phyloP scores from a whole-genome alignment of 2,888 invertebrate genomes.

The Drosophila maculinotata region DNA sequence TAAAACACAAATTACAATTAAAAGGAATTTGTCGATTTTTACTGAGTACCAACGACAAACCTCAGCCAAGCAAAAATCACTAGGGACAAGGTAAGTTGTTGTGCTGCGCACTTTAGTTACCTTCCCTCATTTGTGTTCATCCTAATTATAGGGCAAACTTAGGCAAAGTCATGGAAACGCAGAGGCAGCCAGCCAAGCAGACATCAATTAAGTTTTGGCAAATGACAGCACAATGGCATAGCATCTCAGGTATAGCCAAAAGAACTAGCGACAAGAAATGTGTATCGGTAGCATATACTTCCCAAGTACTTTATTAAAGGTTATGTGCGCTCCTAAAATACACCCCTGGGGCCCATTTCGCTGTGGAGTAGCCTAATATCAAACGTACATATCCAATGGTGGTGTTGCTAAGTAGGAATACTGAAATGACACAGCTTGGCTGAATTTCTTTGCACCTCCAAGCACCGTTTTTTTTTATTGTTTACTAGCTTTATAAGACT shows the following conservation, averaged over 20 bases:
- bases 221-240: constrained; percentile 47
- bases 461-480: constrained; percentile 37
- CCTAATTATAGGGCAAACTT: constrained; percentile 53
- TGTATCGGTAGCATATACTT: constrained; percentile 11
- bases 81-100: constrained; percentile 23
- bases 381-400: constrained; percentile 30
- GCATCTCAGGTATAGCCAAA: constrained; percentile 27
- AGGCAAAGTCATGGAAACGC: constrained; percentile 20
- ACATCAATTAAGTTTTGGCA: constrained; percentile 69
- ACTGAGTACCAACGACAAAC: constrained; percentile 2
- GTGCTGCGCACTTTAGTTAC: constrained; percentile 34
- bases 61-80: background rate
- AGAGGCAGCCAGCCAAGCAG: constrained; percentile 24
- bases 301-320: constrained; percentile 29
- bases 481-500: constrained; percentile 1
- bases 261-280: constrained; percentile 10
- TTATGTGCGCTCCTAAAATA: constrained; percentile 43
- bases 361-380: constrained; percentile 45
- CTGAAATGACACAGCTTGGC: constrained; percentile 5
- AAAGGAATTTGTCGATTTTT: constrained; percentile 40
- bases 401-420: constrained; percentile 3
- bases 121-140: constrained; percentile 31
- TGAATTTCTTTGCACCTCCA: constrained; percentile 1
- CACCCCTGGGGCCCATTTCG: constrained; percentile 64
- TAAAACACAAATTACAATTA: constrained; percentile 45